Evolutionary conservation across 1,140 invertebrate genomes (phyloP).

Genomic region (Cydia amplana): DNA sequence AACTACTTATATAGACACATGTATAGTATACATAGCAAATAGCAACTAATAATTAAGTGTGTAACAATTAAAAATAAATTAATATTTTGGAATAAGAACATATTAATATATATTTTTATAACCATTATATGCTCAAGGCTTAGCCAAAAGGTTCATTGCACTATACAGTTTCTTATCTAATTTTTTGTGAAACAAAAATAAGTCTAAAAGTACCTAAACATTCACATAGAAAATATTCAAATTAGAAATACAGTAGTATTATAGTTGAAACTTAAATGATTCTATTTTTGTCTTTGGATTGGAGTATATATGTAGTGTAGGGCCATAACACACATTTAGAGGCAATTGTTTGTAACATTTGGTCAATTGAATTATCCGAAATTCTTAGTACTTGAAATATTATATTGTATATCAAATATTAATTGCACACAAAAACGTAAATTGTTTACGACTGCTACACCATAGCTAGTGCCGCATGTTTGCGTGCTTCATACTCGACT

Average conservation of each 20-base stretch:
- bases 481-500: background rate
- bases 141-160: constrained; percentile 71
- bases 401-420: background rate
- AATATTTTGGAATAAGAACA: constrained; percentile 57
- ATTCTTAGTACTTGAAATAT: background rate
- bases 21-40: constrained; percentile 51
- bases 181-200: constrained; percentile 50
- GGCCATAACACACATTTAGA: background rate
- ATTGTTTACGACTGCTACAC: background rate
- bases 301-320: constrained; percentile 30
- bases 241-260: constrained; percentile 48
- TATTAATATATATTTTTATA: constrained; percentile 55
- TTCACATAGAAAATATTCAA: constrained; percentile 53
- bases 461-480: background rate
- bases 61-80: constrained; percentile 64
- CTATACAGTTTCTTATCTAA: constrained; percentile 53
- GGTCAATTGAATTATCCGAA: constrained; percentile 3
- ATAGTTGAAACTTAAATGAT: constrained; percentile 39
- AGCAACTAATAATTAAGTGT: constrained; percentile 59
- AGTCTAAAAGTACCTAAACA: constrained; percentile 47
- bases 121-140: constrained; percentile 65
- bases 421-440: constrained; percentile 14
- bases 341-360: constrained; percentile 7
- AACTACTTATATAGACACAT: constrained; percentile 33
- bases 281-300: constrained; percentile 30